Base-by-base conservation (phyloP, 2,113 vertebrate genomes). In the Megaleporinus macrocephalus region DNA sequence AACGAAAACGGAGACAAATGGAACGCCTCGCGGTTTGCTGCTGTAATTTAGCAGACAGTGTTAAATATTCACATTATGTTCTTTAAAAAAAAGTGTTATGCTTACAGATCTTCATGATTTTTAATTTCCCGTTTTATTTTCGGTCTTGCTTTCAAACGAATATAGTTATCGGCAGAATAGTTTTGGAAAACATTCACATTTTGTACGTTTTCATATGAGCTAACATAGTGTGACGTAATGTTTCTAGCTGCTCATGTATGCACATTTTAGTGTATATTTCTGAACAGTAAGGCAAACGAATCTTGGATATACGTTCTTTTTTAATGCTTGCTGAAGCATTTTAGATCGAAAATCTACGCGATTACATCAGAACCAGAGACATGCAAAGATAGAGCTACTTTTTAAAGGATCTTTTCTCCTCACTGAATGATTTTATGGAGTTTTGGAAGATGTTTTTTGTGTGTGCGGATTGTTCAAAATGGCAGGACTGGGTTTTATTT, bases 201-300 rank as follows among this genome's bases (percentile, higher is more conserved):
- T 97, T 97, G 96, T 98, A 97, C 94, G 96, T 98, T 98, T 98
- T 97, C 97, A 97, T 97, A 98, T 94, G 94, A 96, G 96, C 97
- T 95, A 95, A 96, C 96, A 94, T 97, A 94, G 96, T 96, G 96
- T 96, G 95, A 95, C 96, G 96, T 98, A 92, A 97, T 95, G 95
- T 97, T 96, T 96, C 95, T 96, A 97, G 96, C 96, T 97, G 96
- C 97, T 97, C 93, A 94, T 93, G 95, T 96, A 96, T 96, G 97
- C 97, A 98, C 97, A 96, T 96, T 96, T 94, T 95, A 94, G 96
- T 97, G 95, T 97, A 96, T 98, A 96, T 98, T 96, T 95, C 95
- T 95, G 95, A 97, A 97, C 96, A 96, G 96, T 95, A 95, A 96
- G 95, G 94, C 90, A 93, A 95, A 91, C 92, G 93, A 44, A 92